Base-by-base conservation (phyloP, 2,888 invertebrate species). In the Erebia aethiops region DNA sequence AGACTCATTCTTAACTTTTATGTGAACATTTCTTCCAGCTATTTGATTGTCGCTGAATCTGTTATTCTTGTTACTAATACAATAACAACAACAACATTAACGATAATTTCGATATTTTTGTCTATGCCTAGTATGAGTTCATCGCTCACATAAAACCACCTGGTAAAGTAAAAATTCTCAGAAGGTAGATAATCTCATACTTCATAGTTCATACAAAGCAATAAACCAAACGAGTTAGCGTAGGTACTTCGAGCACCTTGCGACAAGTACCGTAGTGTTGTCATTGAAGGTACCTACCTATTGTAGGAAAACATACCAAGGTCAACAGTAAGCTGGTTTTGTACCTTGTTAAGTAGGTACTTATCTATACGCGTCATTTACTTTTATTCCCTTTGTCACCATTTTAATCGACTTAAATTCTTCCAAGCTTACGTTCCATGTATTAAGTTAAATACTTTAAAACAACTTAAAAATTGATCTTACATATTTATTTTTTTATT, bases 201-300 rank as follows among this genome's bases (percentile, higher is more conserved):
- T 16, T 52, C 16, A 51, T n/a, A 51, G 14, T n/a, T 51, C 51
- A 13, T 5, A 46, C 16, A 16, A 13, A 16, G 43, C 8, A 18
- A 26, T 41, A 26, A 14, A 57, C 57, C 35, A 13, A 14, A 26
- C 35, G 14, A 41, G 35, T 41, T 41, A 11, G 10, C 10, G 21
- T 7, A 57, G 21, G 26, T 57, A 58, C n/a, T 2, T 8, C 52
- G 52, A 8, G 9, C 52, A 35, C 58, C n/a, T 14, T 35, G 4
- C 58, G 26, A 26, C 9, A 43, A 60, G 16, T 67, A 70, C 52
- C 46, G 49, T 56, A 51, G 62, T 72, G 69, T 69, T 67, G 67
- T 72, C 72, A 72, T 72, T 70, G 58, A 63, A 70, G 41, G 67
- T 70, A 70, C 54, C 56, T 21, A 26, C n/a, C n/a, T n/a, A n/a